A percentile compares a stretch with the other conserved stretches of the same genome.
These are phyloP conservation scores for Papilio dardanus DNA, from an alignment of 1,140 invertebrate species.

Conservation along the genomic window DNA sequence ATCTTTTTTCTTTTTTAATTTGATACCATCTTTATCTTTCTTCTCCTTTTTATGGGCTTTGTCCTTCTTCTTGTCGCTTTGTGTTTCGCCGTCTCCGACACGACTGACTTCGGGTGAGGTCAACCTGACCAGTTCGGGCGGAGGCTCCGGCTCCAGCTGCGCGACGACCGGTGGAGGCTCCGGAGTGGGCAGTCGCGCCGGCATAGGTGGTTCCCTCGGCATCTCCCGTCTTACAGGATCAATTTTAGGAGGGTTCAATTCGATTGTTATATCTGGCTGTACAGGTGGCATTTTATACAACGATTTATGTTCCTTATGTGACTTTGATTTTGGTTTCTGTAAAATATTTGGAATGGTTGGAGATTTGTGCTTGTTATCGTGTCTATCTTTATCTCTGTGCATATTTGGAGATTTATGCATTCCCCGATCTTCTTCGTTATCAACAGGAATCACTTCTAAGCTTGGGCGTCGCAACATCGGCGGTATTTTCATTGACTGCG, in stretches of 20 bases:
- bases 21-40: conserved; percentile 85
- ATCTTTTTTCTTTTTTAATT: conserved; percentile 90
- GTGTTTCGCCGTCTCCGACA: conserved; percentile 80
- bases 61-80: conserved; percentile 85
- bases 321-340: conserved; percentile 77
- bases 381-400: conserved; percentile 72
- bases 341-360: conserved; percentile 80
- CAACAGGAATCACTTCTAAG: conserved; percentile 80
- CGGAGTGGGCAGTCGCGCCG: conserved; percentile 41
- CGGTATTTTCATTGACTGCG: conserved; percentile 78
- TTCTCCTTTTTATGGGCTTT: conserved; percentile 89
- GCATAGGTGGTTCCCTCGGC: conserved; percentile 50
- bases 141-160: conserved; percentile 48
- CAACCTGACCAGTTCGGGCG: conserved; percentile 45
- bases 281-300: conserved; percentile 78
- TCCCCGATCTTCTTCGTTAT: conserved; percentile 73
- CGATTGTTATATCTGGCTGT: conserved; percentile 80
- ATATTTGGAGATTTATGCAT: conserved; percentile 70
- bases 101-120: conserved; percentile 55
- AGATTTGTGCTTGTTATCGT: conserved; percentile 76
- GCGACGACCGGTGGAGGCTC: conserved; percentile 43
- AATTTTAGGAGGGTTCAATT: conserved; percentile 79
- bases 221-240: conserved; percentile 65
- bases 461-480: conserved; percentile 78
- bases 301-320: conserved; percentile 76